phyloP scores from a whole-genome alignment of 92 coral and sea anemone genomes.

The Porites cylindrica region DNA sequence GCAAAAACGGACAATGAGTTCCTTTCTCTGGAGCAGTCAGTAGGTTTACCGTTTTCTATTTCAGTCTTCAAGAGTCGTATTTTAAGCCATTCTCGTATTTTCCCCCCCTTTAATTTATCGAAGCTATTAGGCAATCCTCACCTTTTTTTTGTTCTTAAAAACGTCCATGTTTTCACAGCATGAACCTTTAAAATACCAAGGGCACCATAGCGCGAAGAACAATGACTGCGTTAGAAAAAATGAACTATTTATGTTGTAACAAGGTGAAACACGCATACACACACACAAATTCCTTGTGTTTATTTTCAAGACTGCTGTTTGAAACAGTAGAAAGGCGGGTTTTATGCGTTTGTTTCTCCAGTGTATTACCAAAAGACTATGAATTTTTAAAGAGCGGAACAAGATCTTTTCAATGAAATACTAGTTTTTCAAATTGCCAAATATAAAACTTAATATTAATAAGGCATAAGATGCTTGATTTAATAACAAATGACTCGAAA shows the following conservation, averaged over 20 bases:
- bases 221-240: constrained; percentile 28
- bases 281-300: constrained; percentile 25
- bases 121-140: not conserved
- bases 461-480: not conserved
- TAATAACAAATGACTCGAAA: not conserved
- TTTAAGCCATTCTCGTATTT: not conserved
- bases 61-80: not conserved
- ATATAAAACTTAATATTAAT: not conserved
- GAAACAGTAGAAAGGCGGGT: constrained; percentile 45
- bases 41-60: not conserved
- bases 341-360: constrained; percentile 14
- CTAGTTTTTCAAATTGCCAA: not conserved
- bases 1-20: not conserved
- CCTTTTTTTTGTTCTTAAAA: not conserved
- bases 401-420: not conserved
- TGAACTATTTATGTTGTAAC: constrained; percentile 3
- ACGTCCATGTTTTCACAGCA: constrained; percentile 9
- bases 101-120: not conserved
- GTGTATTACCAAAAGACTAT: not conserved
- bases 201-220: constrained; percentile 27
- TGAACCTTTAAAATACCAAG: constrained; percentile 15
- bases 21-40: not conserved
- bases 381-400: not conserved
- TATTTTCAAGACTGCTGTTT: constrained; percentile 20
- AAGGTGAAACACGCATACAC: not conserved